Evolutionary conservation across 37 sponge, comb jelly and placozoan genomes (phyloP).

Genomic region (Hexactinellida sp.): DNA sequence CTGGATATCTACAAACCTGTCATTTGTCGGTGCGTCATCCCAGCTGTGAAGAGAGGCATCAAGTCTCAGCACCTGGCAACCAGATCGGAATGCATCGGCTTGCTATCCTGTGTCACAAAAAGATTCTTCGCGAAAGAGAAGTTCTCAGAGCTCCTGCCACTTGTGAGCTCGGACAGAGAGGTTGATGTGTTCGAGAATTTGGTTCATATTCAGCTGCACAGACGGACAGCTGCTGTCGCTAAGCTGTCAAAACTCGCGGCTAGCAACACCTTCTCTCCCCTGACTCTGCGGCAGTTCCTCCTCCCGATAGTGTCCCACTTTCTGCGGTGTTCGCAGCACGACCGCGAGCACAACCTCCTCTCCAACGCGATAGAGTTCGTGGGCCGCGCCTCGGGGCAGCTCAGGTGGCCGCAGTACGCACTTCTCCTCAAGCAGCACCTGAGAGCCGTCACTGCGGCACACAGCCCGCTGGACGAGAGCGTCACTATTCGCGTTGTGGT

Average conservation of each 20-base stretch:
- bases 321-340: neutral
- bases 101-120: constrained; percentile 43
- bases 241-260: neutral
- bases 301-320: neutral
- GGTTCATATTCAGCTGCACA: constrained; percentile 55
- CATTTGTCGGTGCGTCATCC: neutral
- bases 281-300: neutral
- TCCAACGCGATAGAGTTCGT: neutral
- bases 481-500: neutral
- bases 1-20: neutral
- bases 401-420: neutral
- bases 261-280: constrained; percentile 3
- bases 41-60: constrained; percentile 19
- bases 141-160: constrained; percentile 33
- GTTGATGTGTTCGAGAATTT: constrained; percentile 81
- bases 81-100: constrained; percentile 37
- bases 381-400: neutral
- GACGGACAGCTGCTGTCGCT: neutral
- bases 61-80: constrained; percentile 27
- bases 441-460: neutral
- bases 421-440: neutral
- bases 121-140: constrained; percentile 31
- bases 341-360: neutral
- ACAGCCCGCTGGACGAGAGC: neutral
- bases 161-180: constrained; percentile 51